These are phyloP conservation scores for Pelodytes ibericus DNA, from an alignment of 2,797 vertebrate species.

Conservation along the genomic window DNA sequence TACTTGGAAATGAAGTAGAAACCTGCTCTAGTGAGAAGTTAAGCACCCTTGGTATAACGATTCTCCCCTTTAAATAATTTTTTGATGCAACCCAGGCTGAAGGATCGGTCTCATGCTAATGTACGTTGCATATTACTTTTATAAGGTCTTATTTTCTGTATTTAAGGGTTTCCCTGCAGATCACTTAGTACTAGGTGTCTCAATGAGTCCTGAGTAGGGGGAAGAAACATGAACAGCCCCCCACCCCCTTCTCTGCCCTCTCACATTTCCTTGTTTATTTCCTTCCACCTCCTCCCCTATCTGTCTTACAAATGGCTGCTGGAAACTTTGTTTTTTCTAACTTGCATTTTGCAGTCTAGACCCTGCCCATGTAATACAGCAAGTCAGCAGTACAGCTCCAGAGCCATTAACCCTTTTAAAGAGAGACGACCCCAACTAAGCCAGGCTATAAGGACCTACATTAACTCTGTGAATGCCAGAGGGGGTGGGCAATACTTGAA, in stretches of 20 bases:
- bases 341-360: constrained; percentile 30
- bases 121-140: too few species aligned
- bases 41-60: too few species aligned
- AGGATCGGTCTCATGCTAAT: too few species aligned
- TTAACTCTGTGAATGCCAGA: neutral
- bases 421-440: neutral
- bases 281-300: constrained; percentile 48
- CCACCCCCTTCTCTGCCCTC: constrained; percentile 28
- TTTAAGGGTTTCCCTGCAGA: constrained; percentile 12
- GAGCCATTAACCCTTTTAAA: neutral
- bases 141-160: neutral
- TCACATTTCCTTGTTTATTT: constrained; percentile 52
- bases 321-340: constrained; percentile 35
- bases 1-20: too few species aligned
- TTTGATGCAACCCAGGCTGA: too few species aligned
- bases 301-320: constrained; percentile 36
- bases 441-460: too few species aligned
- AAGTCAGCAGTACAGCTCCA: too few species aligned
- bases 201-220: constrained; percentile 38
- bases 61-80: too few species aligned
- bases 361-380: constrained; percentile 16
- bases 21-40: too few species aligned
- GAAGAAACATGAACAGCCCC: constrained; percentile 17
- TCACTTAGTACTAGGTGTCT: constrained; percentile 37
- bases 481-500: too few species aligned